These are phyloP conservation scores for Pygocentrus nattereri DNA, from an alignment of 2,797 vertebrate species.

Conservation along the genomic window DNA sequence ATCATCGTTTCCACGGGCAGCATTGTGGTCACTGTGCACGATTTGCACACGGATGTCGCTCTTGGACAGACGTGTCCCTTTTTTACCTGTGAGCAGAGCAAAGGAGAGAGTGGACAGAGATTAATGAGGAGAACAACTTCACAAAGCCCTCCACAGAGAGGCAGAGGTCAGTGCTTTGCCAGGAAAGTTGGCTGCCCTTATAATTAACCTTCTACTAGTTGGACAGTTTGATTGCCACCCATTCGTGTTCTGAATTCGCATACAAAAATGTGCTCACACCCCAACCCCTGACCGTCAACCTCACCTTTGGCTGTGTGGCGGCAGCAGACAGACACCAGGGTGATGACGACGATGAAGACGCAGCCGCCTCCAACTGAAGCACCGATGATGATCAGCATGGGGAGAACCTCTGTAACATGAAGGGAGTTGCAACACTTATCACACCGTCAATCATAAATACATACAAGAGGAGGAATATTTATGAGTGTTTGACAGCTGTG, in stretches of 20 bases:
- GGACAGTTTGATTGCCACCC: conserved; percentile 24
- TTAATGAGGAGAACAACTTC: conserved; percentile 45
- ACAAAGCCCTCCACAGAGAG: conserved; percentile 38
- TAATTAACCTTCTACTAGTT: conserved; percentile 48
- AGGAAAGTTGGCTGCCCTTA: conserved; percentile 38
- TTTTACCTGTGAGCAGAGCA: conserved; percentile 72
- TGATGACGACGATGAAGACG: conserved; percentile 84
- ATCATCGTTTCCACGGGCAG: conserved; percentile 83
- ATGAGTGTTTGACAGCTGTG: conserved; percentile 38
- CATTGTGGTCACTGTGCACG: conserved; percentile 85
- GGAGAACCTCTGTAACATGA: conserved; percentile 81
- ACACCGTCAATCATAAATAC: conserved; percentile 20
- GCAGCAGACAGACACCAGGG: conserved; percentile 86
- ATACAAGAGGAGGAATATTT: conserved; percentile 55
- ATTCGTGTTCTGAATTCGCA: conserved; percentile 28
- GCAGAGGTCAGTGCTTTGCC: conserved; percentile 46
- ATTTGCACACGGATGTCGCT: conserved; percentile 88
- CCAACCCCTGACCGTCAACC: conserved; percentile 77
- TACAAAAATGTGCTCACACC: conserved; percentile 46
- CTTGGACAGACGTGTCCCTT: conserved; percentile 85
- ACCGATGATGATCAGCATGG: conserved; percentile 83
- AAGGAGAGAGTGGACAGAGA: conserved; percentile 31
- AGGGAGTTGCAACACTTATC: conserved; percentile 20
- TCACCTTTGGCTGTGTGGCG: conserved; percentile 88
- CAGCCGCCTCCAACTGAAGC: conserved; percentile 81